A percentile compares a stretch with the other conserved stretches of the same genome.
Evolutionary conservation across 2,888 invertebrate genomes (phyloP).

Genomic region (Yponomeuta sedellus): DNA sequence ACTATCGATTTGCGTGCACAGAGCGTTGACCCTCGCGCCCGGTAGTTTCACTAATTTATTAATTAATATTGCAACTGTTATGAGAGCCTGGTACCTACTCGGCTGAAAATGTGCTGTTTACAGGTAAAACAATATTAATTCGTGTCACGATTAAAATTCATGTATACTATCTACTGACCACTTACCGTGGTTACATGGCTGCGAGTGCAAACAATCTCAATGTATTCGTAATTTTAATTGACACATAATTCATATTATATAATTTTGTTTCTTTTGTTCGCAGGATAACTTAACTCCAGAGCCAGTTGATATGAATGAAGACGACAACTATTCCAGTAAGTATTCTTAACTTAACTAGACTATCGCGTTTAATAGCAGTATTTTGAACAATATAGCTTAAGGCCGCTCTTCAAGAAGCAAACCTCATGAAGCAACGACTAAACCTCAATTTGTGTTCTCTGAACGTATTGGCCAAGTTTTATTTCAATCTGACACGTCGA

Average conservation of each 20-base stretch:
- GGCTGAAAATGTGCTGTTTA: not conserved
- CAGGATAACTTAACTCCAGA: slow-evolving; percentile 85
- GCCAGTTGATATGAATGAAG: slow-evolving; percentile 81
- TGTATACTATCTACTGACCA: too few relatives aligned
- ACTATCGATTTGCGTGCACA: slow-evolving; percentile 69
- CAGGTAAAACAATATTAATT: slow-evolving; percentile 8
- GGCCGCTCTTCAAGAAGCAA: too few relatives aligned
- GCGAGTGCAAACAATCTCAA: too few relatives aligned
- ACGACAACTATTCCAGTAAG: slow-evolving; percentile 84
- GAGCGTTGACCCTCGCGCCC: slow-evolving; percentile 61
- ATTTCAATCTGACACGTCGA: too few relatives aligned
- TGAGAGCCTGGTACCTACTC: slow-evolving; percentile 35
- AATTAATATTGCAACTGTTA: slow-evolving; percentile 57
- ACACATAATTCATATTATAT: not conserved
- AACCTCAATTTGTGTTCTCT: too few relatives aligned
- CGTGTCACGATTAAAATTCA: not conserved
- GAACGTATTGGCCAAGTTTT: too few relatives aligned
- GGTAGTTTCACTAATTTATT: slow-evolving; percentile 70
- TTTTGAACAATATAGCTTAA: not conserved
- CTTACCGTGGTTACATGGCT: too few relatives aligned
- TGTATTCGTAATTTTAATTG: too few relatives aligned
- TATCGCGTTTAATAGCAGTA: not conserved
- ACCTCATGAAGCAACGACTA: too few relatives aligned
- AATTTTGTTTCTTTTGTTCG: slow-evolving; percentile 54
- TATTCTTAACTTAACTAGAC: slow-evolving; percentile 22